phyloP scores from a whole-genome alignment of 2,113 vertebrate species.

The Heliornis fulica region DNA sequence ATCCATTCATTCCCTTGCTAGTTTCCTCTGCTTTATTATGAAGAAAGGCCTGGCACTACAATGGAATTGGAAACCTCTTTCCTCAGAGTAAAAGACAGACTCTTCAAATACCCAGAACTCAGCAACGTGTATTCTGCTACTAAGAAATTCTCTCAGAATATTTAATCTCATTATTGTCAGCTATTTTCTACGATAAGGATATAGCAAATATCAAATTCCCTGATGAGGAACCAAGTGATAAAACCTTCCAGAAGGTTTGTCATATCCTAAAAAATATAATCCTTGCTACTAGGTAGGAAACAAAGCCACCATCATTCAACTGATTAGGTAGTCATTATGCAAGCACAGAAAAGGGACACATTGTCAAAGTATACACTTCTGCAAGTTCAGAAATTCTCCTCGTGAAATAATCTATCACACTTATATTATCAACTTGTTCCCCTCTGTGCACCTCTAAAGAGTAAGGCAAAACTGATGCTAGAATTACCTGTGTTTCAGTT shows the following conservation, averaged over 20 bases:
- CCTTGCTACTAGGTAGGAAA: not conserved
- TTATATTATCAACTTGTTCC: not conserved
- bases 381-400: not conserved
- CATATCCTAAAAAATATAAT: not conserved
- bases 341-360: not conserved
- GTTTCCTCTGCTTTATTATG: not conserved
- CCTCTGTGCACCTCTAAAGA: not conserved
- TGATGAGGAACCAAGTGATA: not conserved
- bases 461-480: not conserved
- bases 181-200: conserved; percentile 17
- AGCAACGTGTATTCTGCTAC: conserved; percentile 8
- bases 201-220: conserved; percentile 14
- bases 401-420: not conserved
- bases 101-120: conserved; percentile 21
- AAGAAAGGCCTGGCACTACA: not conserved
- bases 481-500: not conserved
- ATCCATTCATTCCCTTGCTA: not conserved
- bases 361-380: not conserved
- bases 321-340: not conserved
- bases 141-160: conserved; percentile 9
- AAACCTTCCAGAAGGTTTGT: not conserved
- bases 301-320: not conserved
- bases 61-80: not conserved
- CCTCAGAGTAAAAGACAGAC: not conserved
- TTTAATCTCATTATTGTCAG: conserved; percentile 26